Base-by-base conservation (phyloP, 64 coral and sea anemone genomes). In the Hydrozoanthus tunicans region DNA sequence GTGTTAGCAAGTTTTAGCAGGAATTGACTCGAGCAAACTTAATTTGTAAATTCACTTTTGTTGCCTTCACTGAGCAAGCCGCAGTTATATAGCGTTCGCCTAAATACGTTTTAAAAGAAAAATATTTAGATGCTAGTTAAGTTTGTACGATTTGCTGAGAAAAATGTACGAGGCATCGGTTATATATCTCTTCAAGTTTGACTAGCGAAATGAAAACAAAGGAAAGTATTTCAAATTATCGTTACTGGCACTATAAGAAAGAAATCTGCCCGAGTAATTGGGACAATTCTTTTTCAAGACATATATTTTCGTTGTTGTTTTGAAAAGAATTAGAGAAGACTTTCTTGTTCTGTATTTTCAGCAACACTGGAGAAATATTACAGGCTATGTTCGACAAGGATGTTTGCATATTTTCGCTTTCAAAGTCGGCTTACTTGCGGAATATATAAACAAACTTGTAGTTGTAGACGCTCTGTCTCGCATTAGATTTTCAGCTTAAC, bases 331-430 rank as follows among this genome's bases (percentile, higher is more conserved):
- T 52, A 24, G 4, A 6, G 53, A 7, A 55, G 12, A 78, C 51
- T 15, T 53, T 57, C 7, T 57, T 51, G 52, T 5, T 78, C n/a
- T 4, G 12, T 10, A 10, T 77, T 53, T 43, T 43, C 32, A 43
- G 32, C 32, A 43, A 43, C 32, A 43, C 51, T 86, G 4, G 56
- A 59, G 23, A 4, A 26, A 80, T 24, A 9, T 74, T 24, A 51
- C 27, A 32, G 4, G 56, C 58, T 10, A 72, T 23, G 17, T n/a
- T 23, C 15, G 52, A 77, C 73, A 15, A 23, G 56, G 59, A 54
- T 85, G 51, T 85, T 85, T 85, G 62, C 63, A 70, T 53, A 53
- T 82, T 66, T 66, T 1, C 64, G 12, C 11, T 66, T 66, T 43
- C 78, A 59, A 60, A 80, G 13, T 83, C 61, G 60, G 26, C 63